Conservation (phyloP, 1,140 invertebrate species). For the Zeugodacus cucurbitae region DNA sequence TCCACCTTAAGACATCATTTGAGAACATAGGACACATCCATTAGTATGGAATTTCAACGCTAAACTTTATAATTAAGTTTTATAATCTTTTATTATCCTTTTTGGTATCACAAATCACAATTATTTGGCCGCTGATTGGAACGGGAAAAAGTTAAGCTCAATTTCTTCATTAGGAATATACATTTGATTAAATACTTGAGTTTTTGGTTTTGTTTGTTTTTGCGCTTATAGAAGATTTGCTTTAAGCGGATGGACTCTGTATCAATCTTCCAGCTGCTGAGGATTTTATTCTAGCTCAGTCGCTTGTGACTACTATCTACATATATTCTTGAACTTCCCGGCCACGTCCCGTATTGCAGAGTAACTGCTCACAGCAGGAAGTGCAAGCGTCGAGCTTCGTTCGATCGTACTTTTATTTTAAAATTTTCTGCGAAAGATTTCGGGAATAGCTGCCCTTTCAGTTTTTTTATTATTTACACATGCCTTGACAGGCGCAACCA, state of each 20-base stretch:
- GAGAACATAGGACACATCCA: not conserved
- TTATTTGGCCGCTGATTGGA: not conserved
- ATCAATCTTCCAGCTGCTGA: not conserved
- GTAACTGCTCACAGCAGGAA: constrained; percentile 79
- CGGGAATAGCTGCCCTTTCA: not conserved
- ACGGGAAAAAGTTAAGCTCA: constrained; percentile 12
- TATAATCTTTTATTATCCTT: not conserved
- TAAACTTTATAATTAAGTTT: not conserved
- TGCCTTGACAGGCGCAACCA: not conserved
- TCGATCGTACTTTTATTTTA: constrained; percentile 68
- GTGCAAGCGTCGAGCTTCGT: constrained; percentile 87
- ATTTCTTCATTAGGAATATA: not conserved
- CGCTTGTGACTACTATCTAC: too few species aligned
- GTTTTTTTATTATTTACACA: not conserved
- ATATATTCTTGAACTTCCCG: too few species aligned
- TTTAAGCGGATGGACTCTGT: too few species aligned
- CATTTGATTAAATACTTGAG: not conserved
- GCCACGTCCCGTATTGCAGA: constrained; percentile 77
- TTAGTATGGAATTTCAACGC: not conserved
- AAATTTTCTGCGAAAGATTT: not conserved
- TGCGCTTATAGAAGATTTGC: not conserved
- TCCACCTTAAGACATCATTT: not conserved
- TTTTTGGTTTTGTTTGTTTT: not conserved
- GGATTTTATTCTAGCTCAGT: not conserved
- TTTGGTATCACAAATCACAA: constrained; percentile 32